Evolutionary conservation across 2,113 vertebrate species (phyloP).

Genomic region (Halcyon malimbica): DNA sequence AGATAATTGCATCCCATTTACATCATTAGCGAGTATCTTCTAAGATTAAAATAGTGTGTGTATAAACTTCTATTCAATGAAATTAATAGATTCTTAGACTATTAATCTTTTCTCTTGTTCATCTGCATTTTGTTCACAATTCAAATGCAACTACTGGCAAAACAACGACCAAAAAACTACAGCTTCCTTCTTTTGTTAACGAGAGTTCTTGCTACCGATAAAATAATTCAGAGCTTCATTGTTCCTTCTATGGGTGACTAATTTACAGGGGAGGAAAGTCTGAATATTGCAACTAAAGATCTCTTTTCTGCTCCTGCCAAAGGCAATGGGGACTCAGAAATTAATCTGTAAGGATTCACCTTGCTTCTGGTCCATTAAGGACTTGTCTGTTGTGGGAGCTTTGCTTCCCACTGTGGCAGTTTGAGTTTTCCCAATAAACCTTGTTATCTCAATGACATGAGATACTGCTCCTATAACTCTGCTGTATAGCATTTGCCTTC

Average conservation of each 20-base stretch:
- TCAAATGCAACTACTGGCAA: not conserved
- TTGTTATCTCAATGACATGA: not conserved
- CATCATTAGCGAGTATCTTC: not conserved
- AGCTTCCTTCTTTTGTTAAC: constrained; percentile 16
- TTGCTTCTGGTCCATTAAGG: not conserved
- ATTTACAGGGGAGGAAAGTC: not conserved
- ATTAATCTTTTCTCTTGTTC: not conserved
- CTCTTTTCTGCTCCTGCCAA: not conserved
- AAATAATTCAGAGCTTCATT: constrained; percentile 19
- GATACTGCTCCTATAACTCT: not conserved
- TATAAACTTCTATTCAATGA: not conserved
- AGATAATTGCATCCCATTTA: not conserved
- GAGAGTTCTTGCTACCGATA: constrained; percentile 5
- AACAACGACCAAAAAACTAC: not conserved
- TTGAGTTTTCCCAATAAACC: not conserved
- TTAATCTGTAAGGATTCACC: not conserved
- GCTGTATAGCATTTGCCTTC: not conserved
- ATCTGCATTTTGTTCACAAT: not conserved
- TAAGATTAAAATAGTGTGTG: not conserved
- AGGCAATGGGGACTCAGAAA: not conserved
- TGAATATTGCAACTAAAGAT: not conserved
- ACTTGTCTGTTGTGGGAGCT: not conserved
- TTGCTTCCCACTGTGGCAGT: not conserved
- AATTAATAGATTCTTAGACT: constrained; percentile 4
- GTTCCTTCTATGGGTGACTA: not conserved